Conservation (phyloP, 2,113 vertebrate genomes). For the Bubo scandiacus region DNA sequence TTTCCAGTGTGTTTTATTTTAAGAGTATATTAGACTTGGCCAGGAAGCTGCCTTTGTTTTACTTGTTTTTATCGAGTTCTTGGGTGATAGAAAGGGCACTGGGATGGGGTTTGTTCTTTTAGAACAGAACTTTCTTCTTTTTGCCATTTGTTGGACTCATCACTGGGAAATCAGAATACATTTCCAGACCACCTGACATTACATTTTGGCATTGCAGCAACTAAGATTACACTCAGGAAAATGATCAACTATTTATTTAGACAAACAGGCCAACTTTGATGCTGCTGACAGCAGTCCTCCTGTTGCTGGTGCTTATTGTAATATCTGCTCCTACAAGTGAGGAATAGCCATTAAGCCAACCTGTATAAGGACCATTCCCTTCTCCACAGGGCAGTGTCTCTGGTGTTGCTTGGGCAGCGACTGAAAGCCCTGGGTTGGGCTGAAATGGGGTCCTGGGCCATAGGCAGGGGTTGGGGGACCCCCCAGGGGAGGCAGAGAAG, state of each 20-base stretch:
- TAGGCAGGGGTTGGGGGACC: not conserved
- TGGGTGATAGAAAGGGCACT: not conserved
- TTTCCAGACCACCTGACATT: not conserved
- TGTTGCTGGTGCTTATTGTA: not conserved
- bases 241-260: not conserved
- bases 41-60: conserved; percentile 3
- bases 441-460: not conserved
- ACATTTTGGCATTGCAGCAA: not conserved
- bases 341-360: not conserved
- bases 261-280: not conserved
- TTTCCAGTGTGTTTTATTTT: not conserved
- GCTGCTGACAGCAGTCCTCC: not conserved
- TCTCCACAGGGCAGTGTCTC: not conserved
- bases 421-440: not conserved
- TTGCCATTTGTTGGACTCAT: not conserved
- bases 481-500: not conserved
- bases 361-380: not conserved
- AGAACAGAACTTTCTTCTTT: not conserved
- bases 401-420: not conserved
- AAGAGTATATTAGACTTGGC: not conserved
- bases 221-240: not conserved
- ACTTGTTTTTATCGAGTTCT: not conserved
- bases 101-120: not conserved
- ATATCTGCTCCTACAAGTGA: not conserved
- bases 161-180: not conserved